Base-by-base conservation (phyloP, 2,797 vertebrate genomes). In the Heliangelus exortis region DNA sequence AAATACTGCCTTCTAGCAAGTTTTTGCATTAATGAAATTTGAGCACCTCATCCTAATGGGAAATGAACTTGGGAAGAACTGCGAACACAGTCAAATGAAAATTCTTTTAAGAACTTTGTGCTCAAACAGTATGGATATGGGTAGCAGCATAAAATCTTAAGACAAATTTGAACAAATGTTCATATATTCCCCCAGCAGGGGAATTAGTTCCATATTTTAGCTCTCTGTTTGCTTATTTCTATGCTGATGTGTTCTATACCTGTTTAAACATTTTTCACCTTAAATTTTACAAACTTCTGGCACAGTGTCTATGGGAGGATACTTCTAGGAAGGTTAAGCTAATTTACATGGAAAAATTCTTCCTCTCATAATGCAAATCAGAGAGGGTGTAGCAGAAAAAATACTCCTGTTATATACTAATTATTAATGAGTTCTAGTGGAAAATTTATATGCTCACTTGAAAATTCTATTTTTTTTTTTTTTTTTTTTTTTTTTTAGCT, bases 401-500 rank as follows among this genome's bases (percentile, higher is more conserved):
- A 91, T 47, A 59, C 29, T 94, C 71, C 89, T 77, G 71, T 89
- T 95, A 83, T 72, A 93, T 89, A 89, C 83, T 91, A 96, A 96
- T 96, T 97, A 97, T 87, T 94, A 96, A 91, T 93, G 90, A 51
- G 5, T 36, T 94, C 95, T 94, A 88, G 67, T 65, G 31, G 84
- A 95, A 93, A 97, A 97, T 93, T 96, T 93, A 91, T 96, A 74
- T 81, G 66, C 85, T 97, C 21, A 87, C 97, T 96, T 97, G 75
- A 93, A 51, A 91, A 87, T 81, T 47, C 95, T 94, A 84, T 93
- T 92, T 97, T 78, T 68, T 69, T 89, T 48, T 69, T 89, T 47
- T 47, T 48, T 97, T 95, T 88, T 39, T 39, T 39, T 39, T 39
- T 39, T 39, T 11, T 11, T 39, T 39, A 39, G 39, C 39, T 39